Percentiles rank a stretch among this genome's conserved stretches.
These are phyloP conservation scores for Brienomyrus longianalis DNA, from an alignment of 2,113 vertebrate genomes.

Conservation along the genomic window DNA sequence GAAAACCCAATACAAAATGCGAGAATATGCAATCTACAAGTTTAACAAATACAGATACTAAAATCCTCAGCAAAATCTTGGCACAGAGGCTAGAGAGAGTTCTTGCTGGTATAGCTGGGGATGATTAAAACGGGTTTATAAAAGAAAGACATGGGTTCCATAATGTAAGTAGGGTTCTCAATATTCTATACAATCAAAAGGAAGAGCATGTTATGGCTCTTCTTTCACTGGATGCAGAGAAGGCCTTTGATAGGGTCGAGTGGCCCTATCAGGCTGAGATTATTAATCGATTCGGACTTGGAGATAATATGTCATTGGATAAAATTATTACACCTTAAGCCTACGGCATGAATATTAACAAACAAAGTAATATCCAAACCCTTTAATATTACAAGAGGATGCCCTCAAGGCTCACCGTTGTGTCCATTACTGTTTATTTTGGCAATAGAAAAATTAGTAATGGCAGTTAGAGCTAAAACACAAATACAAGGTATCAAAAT, in stretches of 20 bases:
- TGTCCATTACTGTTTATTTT: too few species aligned
- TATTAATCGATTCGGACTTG: too few species aligned
- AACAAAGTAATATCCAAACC: not conserved
- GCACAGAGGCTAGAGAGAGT: not conserved
- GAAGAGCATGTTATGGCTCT: too few species aligned
- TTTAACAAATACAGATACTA: slow-evolving; percentile 17
- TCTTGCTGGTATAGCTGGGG: not conserved
- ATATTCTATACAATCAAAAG: too few species aligned
- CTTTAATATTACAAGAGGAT: not conserved
- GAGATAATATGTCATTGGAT: too few species aligned
- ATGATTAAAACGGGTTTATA: slow-evolving; percentile 13
- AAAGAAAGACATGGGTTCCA: not conserved
- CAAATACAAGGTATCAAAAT: not conserved
- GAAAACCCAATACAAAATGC: slow-evolving; percentile 16
- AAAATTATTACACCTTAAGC: too few species aligned
- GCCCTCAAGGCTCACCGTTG: too few species aligned
- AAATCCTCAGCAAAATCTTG: not conserved
- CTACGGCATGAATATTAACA: not conserved
- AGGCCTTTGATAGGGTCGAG: too few species aligned
- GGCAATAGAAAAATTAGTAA: not conserved
- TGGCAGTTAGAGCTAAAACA: not conserved
- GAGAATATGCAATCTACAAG: slow-evolving; percentile 1
- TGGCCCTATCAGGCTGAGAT: too few species aligned
- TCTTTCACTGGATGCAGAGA: too few species aligned
- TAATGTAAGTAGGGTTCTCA: not conserved